phyloP scores from a whole-genome alignment of 2,888 invertebrate species.

The Reticulitermes lucifugus region DNA sequence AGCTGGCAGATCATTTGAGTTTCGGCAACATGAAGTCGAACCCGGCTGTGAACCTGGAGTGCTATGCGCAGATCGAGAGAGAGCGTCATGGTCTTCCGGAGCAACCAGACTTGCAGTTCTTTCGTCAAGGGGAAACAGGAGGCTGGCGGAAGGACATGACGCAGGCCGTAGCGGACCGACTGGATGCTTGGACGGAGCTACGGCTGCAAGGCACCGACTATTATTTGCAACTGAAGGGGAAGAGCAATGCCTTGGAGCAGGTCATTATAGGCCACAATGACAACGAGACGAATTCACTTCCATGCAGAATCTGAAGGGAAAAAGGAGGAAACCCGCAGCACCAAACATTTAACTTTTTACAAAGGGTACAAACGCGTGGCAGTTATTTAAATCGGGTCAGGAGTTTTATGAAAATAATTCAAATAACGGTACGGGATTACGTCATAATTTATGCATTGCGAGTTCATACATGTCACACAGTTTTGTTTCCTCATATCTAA shows the following conservation, averaged over 20 bases:
- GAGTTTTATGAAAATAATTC: too few relatives aligned
- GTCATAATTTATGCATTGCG: too few relatives aligned
- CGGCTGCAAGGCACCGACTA: slow-evolving; percentile 43
- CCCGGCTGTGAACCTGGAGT: slow-evolving; percentile 64
- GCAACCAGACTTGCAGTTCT: slow-evolving; percentile 57
- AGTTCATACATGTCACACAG: too few relatives aligned
- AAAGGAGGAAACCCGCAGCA: background rate
- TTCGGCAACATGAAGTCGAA: slow-evolving; percentile 68
- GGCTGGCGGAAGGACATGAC: slow-evolving; percentile 65
- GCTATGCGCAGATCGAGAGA: slow-evolving; percentile 55
- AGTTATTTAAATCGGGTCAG: too few relatives aligned
- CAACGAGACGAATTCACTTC: background rate
- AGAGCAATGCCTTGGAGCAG: background rate
- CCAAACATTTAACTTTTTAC: too few relatives aligned
- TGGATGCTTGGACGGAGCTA: slow-evolving; percentile 58
- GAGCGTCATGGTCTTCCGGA: slow-evolving; percentile 54
- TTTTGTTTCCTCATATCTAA: too few relatives aligned
- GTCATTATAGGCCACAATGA: background rate
- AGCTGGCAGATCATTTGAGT: slow-evolving; percentile 64
- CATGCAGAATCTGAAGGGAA: background rate
- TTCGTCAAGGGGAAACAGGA: slow-evolving; percentile 63
- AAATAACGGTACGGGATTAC: too few relatives aligned
- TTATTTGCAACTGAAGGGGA: background rate
- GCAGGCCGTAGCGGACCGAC: slow-evolving; percentile 60
- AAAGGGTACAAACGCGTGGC: too few relatives aligned